Percentiles rank a stretch among this genome's conserved stretches.
These are phyloP conservation scores for Pachycephus smyrnensis DNA, from an alignment of 2,888 invertebrate genomes.

Conservation along the genomic window DNA sequence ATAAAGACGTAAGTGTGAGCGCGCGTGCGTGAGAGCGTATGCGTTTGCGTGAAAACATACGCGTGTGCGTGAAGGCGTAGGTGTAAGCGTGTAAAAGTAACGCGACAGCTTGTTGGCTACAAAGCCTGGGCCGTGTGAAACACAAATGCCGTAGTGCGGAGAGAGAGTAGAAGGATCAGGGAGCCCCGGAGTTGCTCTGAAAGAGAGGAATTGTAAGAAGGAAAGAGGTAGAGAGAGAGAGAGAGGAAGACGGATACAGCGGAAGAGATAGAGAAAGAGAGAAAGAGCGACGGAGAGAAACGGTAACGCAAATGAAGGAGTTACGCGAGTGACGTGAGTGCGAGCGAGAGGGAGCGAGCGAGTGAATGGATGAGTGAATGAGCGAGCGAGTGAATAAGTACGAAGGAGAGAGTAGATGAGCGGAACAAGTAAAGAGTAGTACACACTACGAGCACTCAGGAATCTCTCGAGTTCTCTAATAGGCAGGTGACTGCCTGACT, in stretches of 20 bases:
- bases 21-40: neutral
- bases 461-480: slow-evolving; percentile 39
- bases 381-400: no score
- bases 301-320: neutral
- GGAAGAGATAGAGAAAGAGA: neutral
- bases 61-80: neutral
- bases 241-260: slow-evolving; percentile 4
- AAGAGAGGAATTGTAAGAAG: no score
- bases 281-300: neutral
- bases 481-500: slow-evolving; percentile 39
- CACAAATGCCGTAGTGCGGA: slow-evolving; percentile 2
- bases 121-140: slow-evolving; percentile 13
- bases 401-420: neutral
- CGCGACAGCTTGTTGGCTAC: slow-evolving; percentile 28
- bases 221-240: neutral
- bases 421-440: neutral
- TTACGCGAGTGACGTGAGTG: no score
- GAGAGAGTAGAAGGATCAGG: slow-evolving; percentile 1
- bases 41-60: neutral
- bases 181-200: no score
- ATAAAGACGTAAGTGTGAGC: neutral
- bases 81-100: slow-evolving; percentile 17
- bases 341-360: neutral
- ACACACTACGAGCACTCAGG: slow-evolving; percentile 22
- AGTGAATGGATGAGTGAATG: neutral